Conservation (phyloP, 2,888 invertebrate species). For the Pseudeuparius sepicola region DNA sequence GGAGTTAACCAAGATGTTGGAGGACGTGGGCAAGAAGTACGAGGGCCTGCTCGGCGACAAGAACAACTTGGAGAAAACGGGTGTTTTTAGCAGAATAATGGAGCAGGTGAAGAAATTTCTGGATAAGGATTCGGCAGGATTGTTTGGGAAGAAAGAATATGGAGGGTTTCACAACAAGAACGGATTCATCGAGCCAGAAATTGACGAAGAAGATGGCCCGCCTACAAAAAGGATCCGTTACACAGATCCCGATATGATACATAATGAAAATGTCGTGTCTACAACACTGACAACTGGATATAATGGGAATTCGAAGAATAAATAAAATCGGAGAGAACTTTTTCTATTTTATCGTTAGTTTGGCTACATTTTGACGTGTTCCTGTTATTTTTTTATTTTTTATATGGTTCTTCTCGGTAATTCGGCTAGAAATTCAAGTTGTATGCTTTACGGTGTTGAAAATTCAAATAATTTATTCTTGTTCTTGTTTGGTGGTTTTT, state of each 20-base stretch:
- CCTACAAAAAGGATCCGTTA: constrained; percentile 25
- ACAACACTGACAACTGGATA: constrained; percentile 19
- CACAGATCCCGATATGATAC: too few species aligned
- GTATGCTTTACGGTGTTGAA: too few species aligned
- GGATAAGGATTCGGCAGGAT: constrained; percentile 22
- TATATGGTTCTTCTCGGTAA: too few species aligned
- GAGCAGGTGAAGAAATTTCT: constrained; percentile 25
- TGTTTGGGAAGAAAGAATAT: constrained; percentile 23
- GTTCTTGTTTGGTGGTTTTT: too few species aligned
- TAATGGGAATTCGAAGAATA: constrained; percentile 19
- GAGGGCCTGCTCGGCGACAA: constrained; percentile 23
- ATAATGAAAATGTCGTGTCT: constrained; percentile 18
- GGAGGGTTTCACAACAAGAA: constrained; percentile 27
- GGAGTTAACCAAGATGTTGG: constrained; percentile 28
- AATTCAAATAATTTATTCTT: too few species aligned
- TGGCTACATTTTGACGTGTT: too few species aligned
- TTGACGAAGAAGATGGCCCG: constrained; percentile 29
- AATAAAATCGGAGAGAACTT: constrained; percentile 14
- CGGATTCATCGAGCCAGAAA: constrained; percentile 32
- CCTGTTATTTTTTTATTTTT: too few species aligned
- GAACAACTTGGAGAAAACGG: constrained; percentile 24
- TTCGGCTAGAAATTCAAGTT: too few species aligned
- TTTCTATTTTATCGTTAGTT: constrained; percentile 1
- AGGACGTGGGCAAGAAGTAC: constrained; percentile 27
- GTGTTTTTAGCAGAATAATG: constrained; percentile 24